Percentiles rank a stretch among this genome's conserved stretches.
phyloP scores from a whole-genome alignment of 2,888 invertebrate genomes.

The Temnothorax ravouxi region DNA sequence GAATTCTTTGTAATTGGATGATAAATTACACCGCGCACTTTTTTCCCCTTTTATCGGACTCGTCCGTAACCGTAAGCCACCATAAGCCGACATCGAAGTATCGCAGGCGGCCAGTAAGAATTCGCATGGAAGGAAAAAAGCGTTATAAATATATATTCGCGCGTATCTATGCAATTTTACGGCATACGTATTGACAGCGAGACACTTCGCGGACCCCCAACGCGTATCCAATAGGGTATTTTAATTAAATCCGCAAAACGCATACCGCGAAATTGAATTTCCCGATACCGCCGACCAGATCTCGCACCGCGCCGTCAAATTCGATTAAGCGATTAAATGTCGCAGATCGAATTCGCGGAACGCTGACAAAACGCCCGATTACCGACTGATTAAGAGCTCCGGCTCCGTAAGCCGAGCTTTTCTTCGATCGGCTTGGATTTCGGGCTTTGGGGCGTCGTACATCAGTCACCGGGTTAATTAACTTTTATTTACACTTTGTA shows the following conservation, averaged over 20 bases:
- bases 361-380: conserved; percentile 67
- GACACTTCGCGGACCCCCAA: conserved; percentile 7
- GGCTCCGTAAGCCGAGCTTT: conserved; percentile 13
- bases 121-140: neutral
- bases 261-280: conserved; percentile 72
- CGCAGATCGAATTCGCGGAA: conserved; percentile 67
- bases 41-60: conserved; percentile 33
- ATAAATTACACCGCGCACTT: conserved; percentile 33
- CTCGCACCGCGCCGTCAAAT: conserved; percentile 57
- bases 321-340: conserved; percentile 71
- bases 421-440: conserved; percentile 48
- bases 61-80: conserved; percentile 10
- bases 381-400: conserved; percentile 62
- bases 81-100: neutral
- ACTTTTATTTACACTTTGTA: conserved; percentile 61
- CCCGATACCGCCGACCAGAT: conserved; percentile 51
- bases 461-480: conserved; percentile 62
- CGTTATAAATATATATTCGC: neutral
- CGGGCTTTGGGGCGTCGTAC: neutral
- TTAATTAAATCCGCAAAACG: conserved; percentile 72
- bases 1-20: conserved; percentile 54
- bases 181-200: conserved; percentile 40
- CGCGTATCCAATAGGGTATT: conserved; percentile 62
- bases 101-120: conserved; percentile 3
- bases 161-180: neutral